These are phyloP conservation scores for Turnix velox DNA, from an alignment of 2,113 vertebrate genomes.

Conservation along the genomic window DNA sequence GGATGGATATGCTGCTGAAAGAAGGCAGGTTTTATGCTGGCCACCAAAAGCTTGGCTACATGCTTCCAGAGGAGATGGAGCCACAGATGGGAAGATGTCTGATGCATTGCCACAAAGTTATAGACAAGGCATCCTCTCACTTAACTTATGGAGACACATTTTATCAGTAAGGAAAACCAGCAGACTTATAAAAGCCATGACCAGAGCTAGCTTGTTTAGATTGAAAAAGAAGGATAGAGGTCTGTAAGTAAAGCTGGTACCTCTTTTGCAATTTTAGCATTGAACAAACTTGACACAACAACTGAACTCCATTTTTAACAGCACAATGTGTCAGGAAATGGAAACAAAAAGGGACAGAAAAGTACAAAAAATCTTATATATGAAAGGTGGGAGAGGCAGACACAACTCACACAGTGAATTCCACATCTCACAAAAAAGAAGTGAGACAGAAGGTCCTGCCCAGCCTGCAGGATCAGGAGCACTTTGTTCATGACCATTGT, in stretches of 20 bases:
- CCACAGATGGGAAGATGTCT: not conserved
- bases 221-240: not conserved
- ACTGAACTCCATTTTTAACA: not conserved
- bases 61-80: not conserved
- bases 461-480: not conserved
- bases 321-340: not conserved
- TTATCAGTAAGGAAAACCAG: not conserved
- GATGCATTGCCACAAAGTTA: not conserved
- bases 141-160: not conserved
- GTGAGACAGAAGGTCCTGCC: not conserved
- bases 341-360: not conserved
- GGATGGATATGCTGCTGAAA: not conserved
- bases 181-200: not conserved
- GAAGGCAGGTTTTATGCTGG: not conserved
- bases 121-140: not conserved
- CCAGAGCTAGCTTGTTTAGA: not conserved
- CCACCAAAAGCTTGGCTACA: not conserved
- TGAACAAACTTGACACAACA: not conserved
- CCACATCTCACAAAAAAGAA: rapidly evolving
- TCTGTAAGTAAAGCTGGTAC: not conserved
- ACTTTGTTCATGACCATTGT: not conserved
- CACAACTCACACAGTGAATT: too few species aligned
- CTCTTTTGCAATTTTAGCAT: not conserved
- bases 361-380: not conserved
- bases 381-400: too few species aligned